Percentiles rank a stretch among this genome's conserved stretches.
Conservation (phyloP, 2,797 vertebrate genomes). For the Semaprochilodus insignis region DNA sequence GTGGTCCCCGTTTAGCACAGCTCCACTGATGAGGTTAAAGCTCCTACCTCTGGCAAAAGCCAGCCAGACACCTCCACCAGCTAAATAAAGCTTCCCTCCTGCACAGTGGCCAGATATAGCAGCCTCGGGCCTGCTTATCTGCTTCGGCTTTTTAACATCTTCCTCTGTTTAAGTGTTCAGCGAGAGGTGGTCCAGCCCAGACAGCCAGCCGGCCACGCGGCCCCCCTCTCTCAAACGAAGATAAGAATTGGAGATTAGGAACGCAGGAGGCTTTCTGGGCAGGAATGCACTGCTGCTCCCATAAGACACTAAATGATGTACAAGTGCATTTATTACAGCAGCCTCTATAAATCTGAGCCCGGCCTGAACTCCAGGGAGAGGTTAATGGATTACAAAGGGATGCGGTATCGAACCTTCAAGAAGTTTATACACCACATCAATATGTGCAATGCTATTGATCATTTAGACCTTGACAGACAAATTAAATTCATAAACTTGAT, state of each 20-base stretch:
- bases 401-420: constrained; percentile 83
- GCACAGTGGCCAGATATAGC: neutral
- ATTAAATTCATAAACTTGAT: constrained; percentile 84
- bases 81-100: constrained; percentile 37
- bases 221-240: constrained; percentile 60
- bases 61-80: constrained; percentile 54
- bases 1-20: constrained; percentile 81
- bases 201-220: constrained; percentile 34
- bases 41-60: constrained; percentile 72
- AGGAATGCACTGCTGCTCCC: constrained; percentile 77
- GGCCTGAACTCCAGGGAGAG: constrained; percentile 86
- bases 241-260: constrained; percentile 54
- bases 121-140: neutral
- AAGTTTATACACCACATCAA: constrained; percentile 88
- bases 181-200: constrained; percentile 34
- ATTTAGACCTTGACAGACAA: constrained; percentile 80
- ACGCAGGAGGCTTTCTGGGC: constrained; percentile 72
- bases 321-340: constrained; percentile 86
- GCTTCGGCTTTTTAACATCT: constrained; percentile 40
- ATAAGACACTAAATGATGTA: constrained; percentile 85
- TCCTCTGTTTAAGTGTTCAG: constrained; percentile 24
- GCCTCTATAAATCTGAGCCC: constrained; percentile 85
- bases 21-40: constrained; percentile 82
- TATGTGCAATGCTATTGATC: constrained; percentile 84
- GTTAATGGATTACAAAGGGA: constrained; percentile 90